phyloP scores from a whole-genome alignment of 2,888 invertebrate species.

The Leuctra nigra region DNA sequence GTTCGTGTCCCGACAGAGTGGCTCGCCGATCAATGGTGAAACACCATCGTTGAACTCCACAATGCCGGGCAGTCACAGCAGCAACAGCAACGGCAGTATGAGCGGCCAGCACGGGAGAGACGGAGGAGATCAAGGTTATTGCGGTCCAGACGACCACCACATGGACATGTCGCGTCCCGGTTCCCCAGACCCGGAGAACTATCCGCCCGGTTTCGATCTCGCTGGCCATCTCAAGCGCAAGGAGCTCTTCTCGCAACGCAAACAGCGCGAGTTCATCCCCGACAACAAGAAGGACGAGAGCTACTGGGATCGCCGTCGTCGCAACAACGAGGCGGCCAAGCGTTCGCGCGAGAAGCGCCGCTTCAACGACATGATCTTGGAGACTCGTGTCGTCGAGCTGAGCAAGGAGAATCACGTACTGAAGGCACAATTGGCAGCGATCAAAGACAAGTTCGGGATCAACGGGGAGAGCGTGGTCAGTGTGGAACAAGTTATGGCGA shows the following conservation, averaged over 20 bases:
- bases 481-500: conserved; percentile 82
- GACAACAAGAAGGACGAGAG: conserved; percentile 95
- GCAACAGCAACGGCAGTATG: conserved; percentile 20
- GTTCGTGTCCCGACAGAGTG: conserved; percentile 68
- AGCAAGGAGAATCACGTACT: conserved; percentile 93
- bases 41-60: conserved; percentile 50
- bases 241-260: conserved; percentile 82
- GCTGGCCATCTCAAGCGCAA: conserved; percentile 47
- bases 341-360: conserved; percentile 93
- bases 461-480: conserved; percentile 80
- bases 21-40: conserved; percentile 62
- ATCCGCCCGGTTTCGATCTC: conserved; percentile 47
- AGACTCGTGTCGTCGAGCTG: conserved; percentile 87
- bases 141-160: conserved; percentile 7
- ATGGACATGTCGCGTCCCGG: conserved; percentile 24
- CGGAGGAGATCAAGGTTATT: conserved; percentile 10
- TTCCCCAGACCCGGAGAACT: conserved; percentile 36
- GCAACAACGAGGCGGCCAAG: conserved; percentile 97
- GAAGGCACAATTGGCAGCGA: conserved; percentile 85
- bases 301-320: conserved; percentile 92
- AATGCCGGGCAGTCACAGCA: conserved; percentile 27
- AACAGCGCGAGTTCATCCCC: conserved; percentile 94
- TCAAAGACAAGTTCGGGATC: conserved; percentile 89
- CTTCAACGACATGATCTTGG: conserved; percentile 94
- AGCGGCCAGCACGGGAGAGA: not conserved